These are phyloP conservation scores for Dinocampus coccinellae DNA, from an alignment of 2,888 invertebrate species.

Conservation along the genomic window DNA sequence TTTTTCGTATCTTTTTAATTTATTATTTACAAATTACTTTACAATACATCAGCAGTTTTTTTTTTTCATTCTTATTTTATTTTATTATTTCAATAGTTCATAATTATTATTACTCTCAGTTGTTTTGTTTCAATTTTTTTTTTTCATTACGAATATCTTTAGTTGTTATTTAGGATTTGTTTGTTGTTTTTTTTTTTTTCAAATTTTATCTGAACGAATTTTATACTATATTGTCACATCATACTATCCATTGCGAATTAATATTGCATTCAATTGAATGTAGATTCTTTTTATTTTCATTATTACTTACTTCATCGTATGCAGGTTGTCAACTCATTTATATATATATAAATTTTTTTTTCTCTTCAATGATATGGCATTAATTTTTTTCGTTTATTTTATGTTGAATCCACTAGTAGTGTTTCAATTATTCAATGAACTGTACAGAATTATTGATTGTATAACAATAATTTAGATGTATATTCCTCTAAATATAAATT, in stretches of 20 bases:
- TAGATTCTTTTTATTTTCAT: neutral
- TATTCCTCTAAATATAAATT: neutral
- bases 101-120: neutral
- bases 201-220: neutral
- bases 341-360: neutral
- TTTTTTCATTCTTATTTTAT: slow-evolving; percentile 1
- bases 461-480: neutral
- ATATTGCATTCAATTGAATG: slow-evolving; percentile 23
- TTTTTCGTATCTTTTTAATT: too few relatives aligned
- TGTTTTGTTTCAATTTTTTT: neutral
- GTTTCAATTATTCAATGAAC: neutral
- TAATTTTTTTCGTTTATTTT: neutral
- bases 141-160: neutral
- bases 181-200: too few relatives aligned
- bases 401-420: neutral
- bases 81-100: slow-evolving; percentile 1
- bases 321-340: slow-evolving; percentile 9
- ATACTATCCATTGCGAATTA: slow-evolving; percentile 24
- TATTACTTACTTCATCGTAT: slow-evolving; percentile 12
- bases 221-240: slow-evolving; percentile 26
- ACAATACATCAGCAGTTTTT: slow-evolving; percentile 10
- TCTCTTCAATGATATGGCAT: slow-evolving; percentile 28
- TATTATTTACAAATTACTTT: slow-evolving; percentile 24
- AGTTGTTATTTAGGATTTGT: neutral
- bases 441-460: neutral